Base-by-base conservation (phyloP, 1,140 invertebrate genomes). In the Thalassaphorura encarpata region DNA sequence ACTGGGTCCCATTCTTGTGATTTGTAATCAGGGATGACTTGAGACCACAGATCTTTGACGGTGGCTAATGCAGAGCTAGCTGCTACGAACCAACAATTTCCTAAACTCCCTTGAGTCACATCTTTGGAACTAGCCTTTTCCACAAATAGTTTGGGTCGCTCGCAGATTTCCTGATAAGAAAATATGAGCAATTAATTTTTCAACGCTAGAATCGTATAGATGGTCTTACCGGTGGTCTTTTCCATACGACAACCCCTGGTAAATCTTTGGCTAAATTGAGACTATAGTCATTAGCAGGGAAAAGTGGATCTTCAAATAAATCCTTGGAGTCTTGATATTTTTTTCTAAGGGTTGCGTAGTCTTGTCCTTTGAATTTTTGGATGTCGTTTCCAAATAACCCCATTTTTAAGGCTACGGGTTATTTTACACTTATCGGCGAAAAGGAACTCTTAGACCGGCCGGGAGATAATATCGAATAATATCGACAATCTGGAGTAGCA, bases 81-180 rank as follows among this genome's bases (percentile, higher is more conserved):
- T 23, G 81, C 81, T 60, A 82, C 66, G 11, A 83, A 69, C 80
- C 80, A 82, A 64, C 80, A 83, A 68, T 70, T 69, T 76, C 78
- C 80, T 0, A 82, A 67, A 68, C 76, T 75, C 58, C 80, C 80
- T 68, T 82, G 80, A 33, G 77, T 74, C 3, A 82, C 78, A 71
- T 83, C 80, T 70, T 82, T 82, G 49, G 80, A 68, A 33, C 73
- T 75, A 15, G 77, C 76, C 42, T 79, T 82, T 48, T 76, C 76
- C n/a, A 78, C 72, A 63, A 83, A 77, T 26, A 80, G 71, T 52
- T 77, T 65, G 0, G 80, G 78, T 52, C 76, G 69, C 26, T 72
- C 69, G 55, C 69, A 68, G 29, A 82, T 70, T 67, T 83, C 79
- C 79, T 81, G 61, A 11, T 61, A 39, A 33, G 39, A 4, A 57